These are phyloP conservation scores for Grallaria varia DNA, from an alignment of 2,113 vertebrate species.

Conservation along the genomic window DNA sequence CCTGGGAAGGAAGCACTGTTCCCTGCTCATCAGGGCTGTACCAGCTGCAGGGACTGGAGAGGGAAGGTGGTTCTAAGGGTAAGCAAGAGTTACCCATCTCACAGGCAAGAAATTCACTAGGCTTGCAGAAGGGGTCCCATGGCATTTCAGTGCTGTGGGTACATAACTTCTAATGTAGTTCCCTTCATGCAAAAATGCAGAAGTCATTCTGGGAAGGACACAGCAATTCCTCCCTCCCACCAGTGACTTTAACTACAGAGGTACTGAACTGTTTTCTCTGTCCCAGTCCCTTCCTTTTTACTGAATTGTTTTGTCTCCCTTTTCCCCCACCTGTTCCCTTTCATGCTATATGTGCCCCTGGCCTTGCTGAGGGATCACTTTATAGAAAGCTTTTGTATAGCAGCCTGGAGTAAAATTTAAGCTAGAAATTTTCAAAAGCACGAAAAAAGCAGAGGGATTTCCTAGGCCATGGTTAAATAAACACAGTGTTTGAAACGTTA, in stretches of 20 bases:
- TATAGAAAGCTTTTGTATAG: neutral
- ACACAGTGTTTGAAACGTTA: neutral
- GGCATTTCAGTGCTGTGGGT: neutral
- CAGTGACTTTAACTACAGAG: neutral
- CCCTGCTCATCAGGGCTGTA: neutral
- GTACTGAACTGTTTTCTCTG: neutral
- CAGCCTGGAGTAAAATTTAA: neutral
- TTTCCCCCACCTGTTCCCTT: fast-evolving
- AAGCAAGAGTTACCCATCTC: neutral
- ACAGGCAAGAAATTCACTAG: neutral
- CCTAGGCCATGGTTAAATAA: neutral
- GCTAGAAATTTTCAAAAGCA: neutral
- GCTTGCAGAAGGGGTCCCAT: fast-evolving
- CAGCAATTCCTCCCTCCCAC: neutral
- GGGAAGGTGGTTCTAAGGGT: neutral
- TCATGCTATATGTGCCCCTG: neutral
- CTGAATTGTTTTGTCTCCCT: neutral
- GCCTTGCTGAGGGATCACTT: neutral
- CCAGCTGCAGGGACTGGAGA: fast-evolving
- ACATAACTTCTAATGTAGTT: neutral
- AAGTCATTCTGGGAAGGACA: neutral
- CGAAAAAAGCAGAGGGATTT: neutral
- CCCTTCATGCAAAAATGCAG: neutral
- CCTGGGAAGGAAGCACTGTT: neutral
- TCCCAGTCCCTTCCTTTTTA: neutral